Conservation (phyloP, 1,140 invertebrate genomes). For the Hormaphis cornu region DNA sequence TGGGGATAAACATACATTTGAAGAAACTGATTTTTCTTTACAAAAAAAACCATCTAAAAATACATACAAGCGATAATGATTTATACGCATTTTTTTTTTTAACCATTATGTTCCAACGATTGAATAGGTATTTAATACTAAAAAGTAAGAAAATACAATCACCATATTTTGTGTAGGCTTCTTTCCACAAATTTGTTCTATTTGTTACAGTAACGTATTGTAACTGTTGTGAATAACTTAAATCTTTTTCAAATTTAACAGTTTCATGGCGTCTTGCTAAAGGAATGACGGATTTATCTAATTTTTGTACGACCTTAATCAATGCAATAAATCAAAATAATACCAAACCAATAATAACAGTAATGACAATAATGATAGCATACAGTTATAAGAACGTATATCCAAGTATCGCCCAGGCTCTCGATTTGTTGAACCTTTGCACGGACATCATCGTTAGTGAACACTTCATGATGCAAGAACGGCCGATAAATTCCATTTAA, state of each 20-base stretch:
- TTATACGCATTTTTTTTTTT: background rate
- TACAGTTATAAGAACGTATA: constrained; percentile 52
- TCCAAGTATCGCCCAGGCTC: constrained; percentile 49
- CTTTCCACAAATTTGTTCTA: constrained; percentile 73
- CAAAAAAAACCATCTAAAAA: constrained; percentile 20
- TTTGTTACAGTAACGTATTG: constrained; percentile 71
- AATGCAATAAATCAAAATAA: constrained; percentile 5
- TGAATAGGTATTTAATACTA: background rate
- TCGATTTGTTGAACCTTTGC: constrained; percentile 49
- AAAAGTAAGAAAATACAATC: constrained; percentile 43
- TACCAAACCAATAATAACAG: constrained; percentile 8
- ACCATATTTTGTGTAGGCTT: constrained; percentile 67
- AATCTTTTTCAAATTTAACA: constrained; percentile 48
- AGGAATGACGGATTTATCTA: constrained; percentile 58
- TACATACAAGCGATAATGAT: background rate
- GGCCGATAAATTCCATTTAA: constrained; percentile 44
- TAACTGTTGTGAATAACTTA: constrained; percentile 65
- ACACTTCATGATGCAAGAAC: constrained; percentile 41
- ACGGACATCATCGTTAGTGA: constrained; percentile 46
- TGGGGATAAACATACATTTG: constrained; percentile 22
- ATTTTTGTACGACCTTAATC: constrained; percentile 53
- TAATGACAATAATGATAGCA: background rate
- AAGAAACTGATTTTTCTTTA: constrained; percentile 7
- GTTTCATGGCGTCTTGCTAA: constrained; percentile 50
- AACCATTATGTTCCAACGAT: background rate